Evolutionary conservation across 2,797 vertebrate species (phyloP), one percentile per base, ranked within the genome.

Genomic region (Peromyscus eremicus): DNA sequence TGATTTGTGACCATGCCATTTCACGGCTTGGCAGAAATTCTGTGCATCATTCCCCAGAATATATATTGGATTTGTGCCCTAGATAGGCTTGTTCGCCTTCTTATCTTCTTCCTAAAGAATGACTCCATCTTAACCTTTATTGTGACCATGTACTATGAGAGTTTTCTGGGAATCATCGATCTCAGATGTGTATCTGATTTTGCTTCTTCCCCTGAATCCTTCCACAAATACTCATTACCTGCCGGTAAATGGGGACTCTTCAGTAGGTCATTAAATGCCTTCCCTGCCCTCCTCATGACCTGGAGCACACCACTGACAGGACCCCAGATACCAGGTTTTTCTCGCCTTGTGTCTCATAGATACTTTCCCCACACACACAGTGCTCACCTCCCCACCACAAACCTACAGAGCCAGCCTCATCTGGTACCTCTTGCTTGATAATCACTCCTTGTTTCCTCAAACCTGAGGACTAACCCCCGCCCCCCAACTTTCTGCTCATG

Each of bases 51-150:
- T 94, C 27, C 27, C 70, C 46, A 83, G 46, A 83, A 60, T 91
- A 55, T 89, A 23, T 57, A 71, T 57, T 80, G 52, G 34, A 66
- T 89, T 60, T 49, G 0, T 37, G 13, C 70, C 37, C 14, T 55
- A 21, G 19, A 85, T 73, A 5, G 46, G 25, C 25, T 62, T 32
- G 14, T 79, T 10, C 21, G 8, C 29, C 66, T 49, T n/a, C 73
- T 29, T 43, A 16, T 93, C 77, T 46, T 79, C 87, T 93, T 90
- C 46, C 21, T 52, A 46, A 92, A 89, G 43, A 97, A 88, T 70
- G 60, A 16, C 57, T 79, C n/a, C 9, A 27, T 84, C 62, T 11
- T 92, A 66, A 92, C 70, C 73, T 64, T 62, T 68, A 23, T 73
- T 14, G 9, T 68, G 83, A n/a, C 29, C 49, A 1, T 12, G 19